A percentile compares a stretch with the other conserved stretches of the same genome.
Evolutionary conservation across 2,888 invertebrate species (phyloP).

Genomic region (Xiphydria camelus): DNA sequence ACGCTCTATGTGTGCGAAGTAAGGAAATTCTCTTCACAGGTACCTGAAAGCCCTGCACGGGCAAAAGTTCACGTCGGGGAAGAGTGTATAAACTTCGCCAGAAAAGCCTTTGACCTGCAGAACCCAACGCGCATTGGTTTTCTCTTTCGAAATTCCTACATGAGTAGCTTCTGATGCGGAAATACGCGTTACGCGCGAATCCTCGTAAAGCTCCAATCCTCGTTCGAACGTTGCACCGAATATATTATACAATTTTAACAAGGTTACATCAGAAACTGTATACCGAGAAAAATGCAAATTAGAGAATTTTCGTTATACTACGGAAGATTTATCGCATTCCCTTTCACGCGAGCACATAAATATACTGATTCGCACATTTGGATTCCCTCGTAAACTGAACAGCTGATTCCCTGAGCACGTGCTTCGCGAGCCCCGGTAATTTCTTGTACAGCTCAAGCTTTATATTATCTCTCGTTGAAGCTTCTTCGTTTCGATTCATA

Average conservation of each 20-base stretch:
- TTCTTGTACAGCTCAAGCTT: too few relatives aligned
- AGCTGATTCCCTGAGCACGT: constrained; percentile 33
- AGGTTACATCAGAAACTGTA: constrained; percentile 64
- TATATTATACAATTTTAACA: constrained; percentile 63
- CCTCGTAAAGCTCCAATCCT: constrained; percentile 68
- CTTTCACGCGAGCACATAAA: too few relatives aligned
- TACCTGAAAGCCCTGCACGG: constrained; percentile 66
- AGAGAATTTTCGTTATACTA: constrained; percentile 61
- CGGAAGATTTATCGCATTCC: constrained; percentile 48
- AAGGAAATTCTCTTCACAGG: background rate
- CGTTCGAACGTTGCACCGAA: constrained; percentile 65
- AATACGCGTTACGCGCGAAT: constrained; percentile 59
- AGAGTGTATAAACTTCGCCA: constrained; percentile 65
- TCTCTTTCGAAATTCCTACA: constrained; percentile 19
- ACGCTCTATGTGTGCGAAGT: background rate
- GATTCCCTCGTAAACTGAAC: constrained; percentile 36
- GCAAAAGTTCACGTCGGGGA: constrained; percentile 70
- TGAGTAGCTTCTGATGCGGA: constrained; percentile 53
- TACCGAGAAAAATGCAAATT: too few relatives aligned
- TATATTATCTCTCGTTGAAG: too few relatives aligned
- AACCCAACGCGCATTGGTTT: constrained; percentile 52
- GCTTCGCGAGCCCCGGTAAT: constrained; percentile 26
- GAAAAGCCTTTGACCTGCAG: constrained; percentile 65
- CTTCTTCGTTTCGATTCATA: too few relatives aligned
- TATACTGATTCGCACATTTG: constrained; percentile 36